These are phyloP conservation scores for Seriola quinqueradiata DNA, from an alignment of 2,113 vertebrate species.

Conservation along the genomic window DNA sequence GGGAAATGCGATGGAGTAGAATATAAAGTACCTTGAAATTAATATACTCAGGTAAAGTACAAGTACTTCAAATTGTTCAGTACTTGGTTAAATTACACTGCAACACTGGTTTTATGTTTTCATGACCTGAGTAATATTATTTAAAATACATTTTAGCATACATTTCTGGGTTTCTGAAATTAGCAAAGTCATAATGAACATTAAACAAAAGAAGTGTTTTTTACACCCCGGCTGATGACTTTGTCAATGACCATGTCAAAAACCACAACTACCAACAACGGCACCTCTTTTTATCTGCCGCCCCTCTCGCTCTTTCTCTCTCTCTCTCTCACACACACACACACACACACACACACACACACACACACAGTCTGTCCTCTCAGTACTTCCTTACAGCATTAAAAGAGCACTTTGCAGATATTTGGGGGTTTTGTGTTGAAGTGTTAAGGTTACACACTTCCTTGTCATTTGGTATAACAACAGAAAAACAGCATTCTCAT, in stretches of 20 bases:
- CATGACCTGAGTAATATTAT: background rate
- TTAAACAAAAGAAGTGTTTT: conserved; percentile 62
- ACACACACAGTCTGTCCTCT: conserved; percentile 50
- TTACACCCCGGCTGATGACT: conserved; percentile 65
- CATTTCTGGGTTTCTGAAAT: conserved; percentile 36
- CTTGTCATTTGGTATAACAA: conserved; percentile 89
- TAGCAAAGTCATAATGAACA: conserved; percentile 46
- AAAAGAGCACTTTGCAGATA: conserved; percentile 84
- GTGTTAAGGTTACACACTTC: conserved; percentile 87
- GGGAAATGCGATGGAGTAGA: no score
- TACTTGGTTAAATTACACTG: background rate
- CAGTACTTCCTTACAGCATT: conserved; percentile 77
- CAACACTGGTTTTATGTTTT: background rate
- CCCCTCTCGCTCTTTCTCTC: background rate
- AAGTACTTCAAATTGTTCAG: background rate
- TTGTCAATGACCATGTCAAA: conserved; percentile 65
- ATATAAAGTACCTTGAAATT: background rate
- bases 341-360: conserved; percentile 15
- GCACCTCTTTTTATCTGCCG: conserved; percentile 30
- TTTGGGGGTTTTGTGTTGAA: conserved; percentile 83
- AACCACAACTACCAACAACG: conserved; percentile 54
- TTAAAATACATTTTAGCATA: conserved; percentile 11
- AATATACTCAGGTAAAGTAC: background rate
- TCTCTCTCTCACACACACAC: background rate
- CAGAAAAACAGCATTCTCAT: conserved; percentile 84